Percentiles rank a stretch among this genome's conserved stretches.
These are phyloP conservation scores for Phoebastria nigripes DNA, from an alignment of 2,797 vertebrate genomes.

Conservation along the genomic window DNA sequence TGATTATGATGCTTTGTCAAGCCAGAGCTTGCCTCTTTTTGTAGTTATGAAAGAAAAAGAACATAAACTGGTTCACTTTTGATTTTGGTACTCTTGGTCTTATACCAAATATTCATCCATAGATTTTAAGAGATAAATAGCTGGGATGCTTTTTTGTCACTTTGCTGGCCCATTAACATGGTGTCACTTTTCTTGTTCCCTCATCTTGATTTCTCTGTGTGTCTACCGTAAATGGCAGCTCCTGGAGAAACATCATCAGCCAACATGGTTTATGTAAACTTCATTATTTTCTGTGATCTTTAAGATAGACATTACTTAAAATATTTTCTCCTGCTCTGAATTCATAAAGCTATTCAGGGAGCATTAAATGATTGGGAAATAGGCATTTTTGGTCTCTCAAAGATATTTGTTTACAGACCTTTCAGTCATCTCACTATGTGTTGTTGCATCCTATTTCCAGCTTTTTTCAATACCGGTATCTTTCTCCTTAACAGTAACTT, in stretches of 20 bases:
- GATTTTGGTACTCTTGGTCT: neutral
- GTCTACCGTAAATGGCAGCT: neutral
- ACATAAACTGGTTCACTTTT: neutral
- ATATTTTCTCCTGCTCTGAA: neutral
- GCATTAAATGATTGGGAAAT: neutral
- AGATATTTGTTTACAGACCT: neutral
- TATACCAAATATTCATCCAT: neutral
- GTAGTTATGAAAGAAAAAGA: neutral
- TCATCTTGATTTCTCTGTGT: neutral
- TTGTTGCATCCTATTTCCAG: neutral
- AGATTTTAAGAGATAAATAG: neutral
- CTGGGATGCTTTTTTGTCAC: neutral
- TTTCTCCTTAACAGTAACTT: neutral
- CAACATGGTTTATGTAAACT: neutral
- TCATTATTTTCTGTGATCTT: neutral
- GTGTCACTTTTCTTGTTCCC: neutral
- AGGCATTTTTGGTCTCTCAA: neutral
- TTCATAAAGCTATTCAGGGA: neutral
- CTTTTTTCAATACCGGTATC: neutral
- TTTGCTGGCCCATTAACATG: neutral
- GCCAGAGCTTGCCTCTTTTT: neutral
- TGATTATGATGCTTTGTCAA: neutral
- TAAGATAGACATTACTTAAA: conserved; percentile 1
- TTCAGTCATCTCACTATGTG: neutral
- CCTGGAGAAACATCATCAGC: neutral